A percentile compares a stretch with the other conserved stretches of the same genome.
These are phyloP conservation scores for Ondatra zibethicus DNA, from an alignment of 2,113 vertebrate species.

Conservation along the genomic window DNA sequence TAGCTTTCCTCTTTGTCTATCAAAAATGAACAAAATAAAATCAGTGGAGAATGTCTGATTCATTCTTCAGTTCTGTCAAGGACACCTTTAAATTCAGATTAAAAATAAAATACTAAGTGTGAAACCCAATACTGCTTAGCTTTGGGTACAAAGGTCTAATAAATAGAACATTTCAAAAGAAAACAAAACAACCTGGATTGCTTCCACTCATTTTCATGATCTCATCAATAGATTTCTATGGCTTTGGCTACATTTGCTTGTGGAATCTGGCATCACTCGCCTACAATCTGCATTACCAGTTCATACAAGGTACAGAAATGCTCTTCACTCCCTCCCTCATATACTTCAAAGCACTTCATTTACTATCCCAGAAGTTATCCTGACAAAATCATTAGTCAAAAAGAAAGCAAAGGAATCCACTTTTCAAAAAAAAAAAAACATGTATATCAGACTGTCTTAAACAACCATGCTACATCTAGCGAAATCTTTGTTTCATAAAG, in stretches of 20 bases:
- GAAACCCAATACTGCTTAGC: slow-evolving; percentile 81
- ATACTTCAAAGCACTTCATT: slow-evolving; percentile 82
- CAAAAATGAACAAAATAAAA: slow-evolving; percentile 48
- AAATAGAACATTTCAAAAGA: slow-evolving; percentile 83
- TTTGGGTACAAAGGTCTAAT: slow-evolving; percentile 74
- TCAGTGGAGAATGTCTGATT: slow-evolving; percentile 58
- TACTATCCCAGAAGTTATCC: slow-evolving; percentile 72
- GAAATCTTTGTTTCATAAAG: slow-evolving; percentile 56
- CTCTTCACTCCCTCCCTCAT: slow-evolving; percentile 73
- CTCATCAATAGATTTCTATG: slow-evolving; percentile 75
- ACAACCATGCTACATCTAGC: slow-evolving; percentile 8
- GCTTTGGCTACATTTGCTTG: slow-evolving; percentile 55
- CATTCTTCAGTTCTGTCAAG: slow-evolving; percentile 63
- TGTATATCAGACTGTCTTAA: slow-evolving; percentile 46
- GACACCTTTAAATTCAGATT: slow-evolving; percentile 67
- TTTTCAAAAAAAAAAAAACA: slow-evolving; percentile 50
- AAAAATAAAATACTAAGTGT: slow-evolving; percentile 69
- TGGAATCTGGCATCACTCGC: slow-evolving; percentile 55
- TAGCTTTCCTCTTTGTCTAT: slow-evolving; percentile 61
- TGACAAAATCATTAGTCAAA: slow-evolving; percentile 77
- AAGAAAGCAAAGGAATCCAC: slow-evolving; percentile 76
- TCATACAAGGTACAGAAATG: slow-evolving; percentile 76
- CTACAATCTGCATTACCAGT: slow-evolving; percentile 74
- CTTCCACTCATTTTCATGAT: slow-evolving; percentile 73
- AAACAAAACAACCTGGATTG: slow-evolving; percentile 82